Base-by-base conservation (phyloP, 2,797 vertebrate genomes). In the Crocodylus rhombifer region DNA sequence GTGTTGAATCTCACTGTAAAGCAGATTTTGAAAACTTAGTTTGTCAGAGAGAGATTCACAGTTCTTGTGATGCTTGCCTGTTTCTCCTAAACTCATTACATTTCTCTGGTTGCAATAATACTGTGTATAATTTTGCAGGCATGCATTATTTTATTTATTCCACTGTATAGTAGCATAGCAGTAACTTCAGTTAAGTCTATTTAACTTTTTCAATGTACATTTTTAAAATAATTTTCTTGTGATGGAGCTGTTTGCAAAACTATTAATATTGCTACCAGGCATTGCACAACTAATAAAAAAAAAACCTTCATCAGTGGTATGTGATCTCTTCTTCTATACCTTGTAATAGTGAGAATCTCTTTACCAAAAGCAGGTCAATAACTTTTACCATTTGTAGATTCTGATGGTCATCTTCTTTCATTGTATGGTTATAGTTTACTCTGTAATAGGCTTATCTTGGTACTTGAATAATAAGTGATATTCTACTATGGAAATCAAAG, bases 381-480 rank as follows among this genome's bases (percentile, higher is more conserved):
- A 69, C 77, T 84, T 63, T 84, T 85, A 81, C 75, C 76, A 56
- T 93, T 26, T 77, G 36, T 86, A 82, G 91, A 51, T 64, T 78
- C 82, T 78, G 91, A 77, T 92, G 95, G 89, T 69, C 96, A 82
- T 79, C 78, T 75, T 89, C 87, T 81, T 94, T 62, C 33, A 1
- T 0, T 51, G 23, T 10, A 79, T 56, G 18, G 64, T 42, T 58
- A 36, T 74, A 91, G 78, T 96, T 93, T 88, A 93, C 94, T 91
- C 90, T 90, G 1, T 97, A 97, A 97, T 67, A 82, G 95, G 96
- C 89, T 97, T 96, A 97, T 87, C 89, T 94, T 88, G 6, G 4
- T 95, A 97, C 95, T 89, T 78, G 92, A 91, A 96, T 97, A 96
- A 95, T 87, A 84, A 97, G 96, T 96, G 96, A 97, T 95, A 95